Evolutionary conservation across 2,113 vertebrate genomes (phyloP).

Genomic region (Xiphophorus maculatus): DNA sequence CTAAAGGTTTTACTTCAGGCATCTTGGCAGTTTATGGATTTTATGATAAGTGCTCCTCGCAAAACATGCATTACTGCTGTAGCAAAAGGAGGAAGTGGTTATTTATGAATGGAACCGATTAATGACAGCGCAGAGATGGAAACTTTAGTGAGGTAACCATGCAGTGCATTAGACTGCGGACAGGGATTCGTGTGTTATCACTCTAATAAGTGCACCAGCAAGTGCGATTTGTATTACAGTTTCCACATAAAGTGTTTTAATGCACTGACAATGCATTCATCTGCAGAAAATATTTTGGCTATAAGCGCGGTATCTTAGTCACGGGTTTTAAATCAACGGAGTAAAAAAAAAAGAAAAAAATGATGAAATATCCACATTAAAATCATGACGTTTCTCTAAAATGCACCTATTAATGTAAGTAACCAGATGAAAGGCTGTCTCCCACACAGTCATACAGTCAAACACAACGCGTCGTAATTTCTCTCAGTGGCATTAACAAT

Average conservation of each 20-base stretch:
- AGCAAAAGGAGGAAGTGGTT: constrained; percentile 68
- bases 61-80: constrained; percentile 48
- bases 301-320: constrained; percentile 24
- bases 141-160: constrained; percentile 16
- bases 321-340: neutral
- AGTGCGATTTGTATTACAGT: constrained; percentile 15
- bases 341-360: neutral
- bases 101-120: constrained; percentile 70
- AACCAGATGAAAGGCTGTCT: constrained; percentile 9
- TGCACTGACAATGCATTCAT: constrained; percentile 18
- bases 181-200: neutral
- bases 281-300: constrained; percentile 7
- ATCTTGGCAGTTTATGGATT: constrained; percentile 54
- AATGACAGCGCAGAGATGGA: constrained; percentile 40
- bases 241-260: constrained; percentile 29
- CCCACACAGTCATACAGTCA: neutral
- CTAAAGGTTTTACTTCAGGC: constrained; percentile 20
- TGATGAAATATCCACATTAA: constrained; percentile 12
- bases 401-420: constrained; percentile 2
- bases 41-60: constrained; percentile 66
- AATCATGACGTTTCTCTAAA: neutral
- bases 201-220: constrained; percentile 19
- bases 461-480: constrained; percentile 26
- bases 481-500: constrained; percentile 26
- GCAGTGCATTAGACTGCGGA: constrained; percentile 42